A percentile compares a stretch with the other conserved stretches of the same genome.
These are phyloP conservation scores for Cerastis rubricosa DNA, from an alignment of 2,888 invertebrate genomes.

Conservation along the genomic window DNA sequence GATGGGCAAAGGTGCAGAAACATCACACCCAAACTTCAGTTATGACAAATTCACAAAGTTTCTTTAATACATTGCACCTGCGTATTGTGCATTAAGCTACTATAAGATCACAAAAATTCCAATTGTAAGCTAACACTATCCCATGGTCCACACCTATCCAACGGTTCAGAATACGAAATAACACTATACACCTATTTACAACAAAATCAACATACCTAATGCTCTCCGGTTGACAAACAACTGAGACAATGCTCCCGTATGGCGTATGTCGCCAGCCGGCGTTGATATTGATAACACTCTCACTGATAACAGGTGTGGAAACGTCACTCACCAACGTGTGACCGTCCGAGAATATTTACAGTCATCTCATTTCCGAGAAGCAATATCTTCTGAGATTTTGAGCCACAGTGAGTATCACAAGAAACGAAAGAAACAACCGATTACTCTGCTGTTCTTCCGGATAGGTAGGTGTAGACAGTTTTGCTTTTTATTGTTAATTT, in stretches of 20 bases:
- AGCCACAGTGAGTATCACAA: background rate
- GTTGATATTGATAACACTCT: slow-evolving; percentile 47
- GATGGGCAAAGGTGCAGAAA: background rate
- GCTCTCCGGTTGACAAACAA: slow-evolving; percentile 34
- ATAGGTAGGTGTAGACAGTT: no score
- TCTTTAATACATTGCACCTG: background rate
- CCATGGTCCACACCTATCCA: background rate
- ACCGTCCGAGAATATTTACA: background rate
- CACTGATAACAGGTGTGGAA: slow-evolving; percentile 42
- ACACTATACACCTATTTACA: background rate
- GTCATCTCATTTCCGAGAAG: background rate
- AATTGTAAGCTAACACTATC: background rate
- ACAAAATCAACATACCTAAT: slow-evolving; percentile 36
- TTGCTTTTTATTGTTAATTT: no score
- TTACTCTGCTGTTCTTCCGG: background rate
- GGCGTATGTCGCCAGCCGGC: slow-evolving; percentile 18
- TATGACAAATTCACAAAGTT: background rate
- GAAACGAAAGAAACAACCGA: background rate
- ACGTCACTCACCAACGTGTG: slow-evolving; percentile 21
- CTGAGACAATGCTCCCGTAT: slow-evolving; percentile 10
- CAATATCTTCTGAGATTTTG: background rate
- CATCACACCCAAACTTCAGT: background rate
- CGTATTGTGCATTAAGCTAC: no score
- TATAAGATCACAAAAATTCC: background rate
- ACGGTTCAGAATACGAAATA: background rate